These are phyloP conservation scores for Homarus americanus DNA, from an alignment of 1,140 invertebrate genomes.

Conservation along the genomic window DNA sequence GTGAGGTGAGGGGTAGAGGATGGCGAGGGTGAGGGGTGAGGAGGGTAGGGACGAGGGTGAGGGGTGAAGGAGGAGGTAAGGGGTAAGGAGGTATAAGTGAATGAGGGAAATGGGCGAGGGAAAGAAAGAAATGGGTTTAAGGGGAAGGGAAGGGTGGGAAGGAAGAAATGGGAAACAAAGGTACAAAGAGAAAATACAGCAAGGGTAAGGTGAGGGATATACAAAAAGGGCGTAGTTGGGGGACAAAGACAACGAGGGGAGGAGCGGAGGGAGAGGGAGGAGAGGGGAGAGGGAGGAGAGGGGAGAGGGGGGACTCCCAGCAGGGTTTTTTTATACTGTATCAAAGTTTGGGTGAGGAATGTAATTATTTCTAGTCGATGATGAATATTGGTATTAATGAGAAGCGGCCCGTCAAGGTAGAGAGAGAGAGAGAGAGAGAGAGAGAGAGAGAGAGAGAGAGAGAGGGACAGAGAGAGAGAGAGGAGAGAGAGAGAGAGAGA, in stretches of 20 bases:
- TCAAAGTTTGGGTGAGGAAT: slow-evolving; percentile 62
- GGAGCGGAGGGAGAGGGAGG: not conserved
- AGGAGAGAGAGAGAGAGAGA: slow-evolving; percentile 13
- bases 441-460: slow-evolving; percentile 22
- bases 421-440: not conserved
- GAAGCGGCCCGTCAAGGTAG: slow-evolving; percentile 22
- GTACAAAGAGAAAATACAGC: no score
- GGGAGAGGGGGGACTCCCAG: not conserved
- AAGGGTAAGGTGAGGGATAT: not conserved
- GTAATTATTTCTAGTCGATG: slow-evolving; percentile 65
- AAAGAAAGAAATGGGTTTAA: not conserved
- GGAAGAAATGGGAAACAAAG: not conserved
- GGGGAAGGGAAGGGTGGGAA: not conserved
- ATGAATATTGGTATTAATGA: slow-evolving; percentile 63
- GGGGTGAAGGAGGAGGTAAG: not conserved
- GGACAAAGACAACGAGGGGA: no score
- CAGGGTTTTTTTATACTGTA: slow-evolving; percentile 54
- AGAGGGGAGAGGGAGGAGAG: not conserved
- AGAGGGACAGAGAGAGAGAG: slow-evolving; percentile 9
- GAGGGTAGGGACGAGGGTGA: not conserved
- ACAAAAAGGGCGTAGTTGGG: no score
- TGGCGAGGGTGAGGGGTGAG: not conserved
- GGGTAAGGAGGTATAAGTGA: no score
- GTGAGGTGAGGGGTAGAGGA: not conserved
- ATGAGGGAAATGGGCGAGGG: not conserved